Base-by-base conservation (phyloP, 2,113 vertebrate species). In the Chamaetylas fuelleborni region DNA sequence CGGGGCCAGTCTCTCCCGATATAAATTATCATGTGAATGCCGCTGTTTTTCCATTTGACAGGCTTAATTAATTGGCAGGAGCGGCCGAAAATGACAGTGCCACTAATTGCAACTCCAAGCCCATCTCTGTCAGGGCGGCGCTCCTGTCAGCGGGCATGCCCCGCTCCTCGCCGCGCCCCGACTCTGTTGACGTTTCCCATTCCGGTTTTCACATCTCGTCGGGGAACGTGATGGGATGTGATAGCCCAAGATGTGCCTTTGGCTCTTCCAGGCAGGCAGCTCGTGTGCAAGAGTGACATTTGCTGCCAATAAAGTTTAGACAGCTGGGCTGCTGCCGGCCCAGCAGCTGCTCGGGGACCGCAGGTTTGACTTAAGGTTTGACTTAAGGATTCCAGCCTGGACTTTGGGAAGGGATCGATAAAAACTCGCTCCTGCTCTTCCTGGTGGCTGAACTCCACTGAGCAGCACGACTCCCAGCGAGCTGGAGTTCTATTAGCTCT, bases 31-130 rank as follows among this genome's bases (percentile, higher is more conserved):
- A 97, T 98, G 98, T 98, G 98, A 97, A 97, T 95, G 86, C 98
- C 42, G 96, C 94, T 97, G 97, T 97, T 97, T 98, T 98, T 95
- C 97, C 96, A 85, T 98, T 97, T 99, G 98, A 98, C 98, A 98
- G 98, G 85, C 98, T 98, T 98, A 98, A 98, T 99, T 98, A 99
- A 98, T 98, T 98, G 98, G 97, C 98, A 98, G 98, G 97, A 98
- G 98, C 93, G 95, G 96, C 97, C 95, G 58, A 98, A 98, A 99
- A 98, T 98, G 98, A 99, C 98, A 98, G 98, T 96, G 96, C 97
- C 97, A 98, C 98, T 99, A 98, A 99, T 99, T 98, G 98, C 98
- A 97, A 98, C 98, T 99, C 98, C 86, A 67, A 98, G 98, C 97
- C 97, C 97, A 98, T 99, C 98, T 98, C 98, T 97, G 98, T 98